A percentile compares a stretch with the other conserved stretches of the same genome.
Conservation (phyloP, 2,113 vertebrate species). For the human (Homo sapiens) region GRCh38 chr7:122718001-122718500, state of each 20-base stretch:
- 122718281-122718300: background rate
- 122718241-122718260: background rate
- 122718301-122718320: background rate
- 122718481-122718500: background rate
- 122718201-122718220: background rate
- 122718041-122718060: no score
- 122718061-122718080: no score
- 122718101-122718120: no score
- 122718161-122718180: background rate
- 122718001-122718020: no score
- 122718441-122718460: background rate
- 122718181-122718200: background rate
- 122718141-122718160: background rate
- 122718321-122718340: background rate
- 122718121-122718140: background rate
- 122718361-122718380: accelerated
- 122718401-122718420: background rate
- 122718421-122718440: no score
- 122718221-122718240: background rate
- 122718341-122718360: background rate
- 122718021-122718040: no score
- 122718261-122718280: background rate
- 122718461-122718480: background rate
- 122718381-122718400: background rate
- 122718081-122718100: no score